Base-by-base conservation (phyloP, 2,888 invertebrate genomes). In the Eristalinus sepulchralis region DNA sequence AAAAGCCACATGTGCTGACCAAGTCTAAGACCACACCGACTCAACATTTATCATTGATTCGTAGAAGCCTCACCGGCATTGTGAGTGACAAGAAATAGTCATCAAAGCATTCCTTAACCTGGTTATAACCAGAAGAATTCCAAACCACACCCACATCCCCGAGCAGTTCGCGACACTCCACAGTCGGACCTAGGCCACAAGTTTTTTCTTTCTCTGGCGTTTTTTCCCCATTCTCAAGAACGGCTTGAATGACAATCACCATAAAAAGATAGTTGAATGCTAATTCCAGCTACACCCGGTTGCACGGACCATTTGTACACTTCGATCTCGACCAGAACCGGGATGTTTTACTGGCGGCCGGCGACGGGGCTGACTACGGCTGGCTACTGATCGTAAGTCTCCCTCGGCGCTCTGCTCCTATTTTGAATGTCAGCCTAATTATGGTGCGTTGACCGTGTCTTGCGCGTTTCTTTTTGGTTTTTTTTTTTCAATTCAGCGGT, bases 361-460 rank as follows among this genome's bases (percentile, higher is more conserved):
- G 39, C 34, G 11, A 11, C 13, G 36, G 36, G 11, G 36, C 39
- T 47, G 47, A 27, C 27, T 13, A 11, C 5, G n/a, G 17, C 17
- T 67, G 47, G 59, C 33, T 34, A n/a, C n/a, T 22, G 17, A 20
- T 39, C 33, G 31, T 39, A 5, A 22, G 4, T 24, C 64, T 57
- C 36, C 33, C 24, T 47, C 0, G 57, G 24, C 33, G 36, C 17
- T 24, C 8, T 71, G 59, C 71, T 79, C 63, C 70, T 78, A 36
- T 71, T 71, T 79, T 64, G 78, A 79, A 79, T 71, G 71, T 79
- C 71, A 71, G 78, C 57, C n/a, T 64, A 78, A 64, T 64, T 79
- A 71, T 71, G 64, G 78, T 64, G 71, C 78, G 64, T 79, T 71
- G 78, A 79, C 78, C 47, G 47, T 63, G 64, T 57, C 62, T 64